Base-by-base conservation (phyloP, 1,140 invertebrate species). In the Lasioglossum albipes region DNA sequence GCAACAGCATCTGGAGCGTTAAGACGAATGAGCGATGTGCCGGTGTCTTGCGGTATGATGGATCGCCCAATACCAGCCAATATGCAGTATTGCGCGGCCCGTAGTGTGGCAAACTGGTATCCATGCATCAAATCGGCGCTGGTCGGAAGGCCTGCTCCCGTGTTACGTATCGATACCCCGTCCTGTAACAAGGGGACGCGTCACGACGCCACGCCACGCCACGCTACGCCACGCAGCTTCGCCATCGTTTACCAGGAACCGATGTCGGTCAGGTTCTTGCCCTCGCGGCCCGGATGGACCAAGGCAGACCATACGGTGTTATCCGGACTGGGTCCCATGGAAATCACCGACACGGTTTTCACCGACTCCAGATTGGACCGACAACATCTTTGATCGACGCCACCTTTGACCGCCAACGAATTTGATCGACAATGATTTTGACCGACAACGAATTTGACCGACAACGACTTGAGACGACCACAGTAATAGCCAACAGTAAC, bases 1-100 rank as follows among this genome's bases (percentile, higher is more conserved):
- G 89, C 81, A 88, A 87, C 80, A 82, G 83, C 90, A 90, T 91
- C 84, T 86, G 85, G 87, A 84, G 84, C 88, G 88, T 90, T 91
- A 90, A 89, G 87, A 87, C 83, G 89, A 87, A 91, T 91, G 89
- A 91, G 88, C 88, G 87, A 91, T 91, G 91, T 87, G 79, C 81
- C 79, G 85, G 82, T 89, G 88, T 91, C 89, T 91, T 89, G 89
- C 80, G 80, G 82, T 76, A 84, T 91, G 91, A 92, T 91, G 84
- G 90, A 92, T 92, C 86, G 90, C 87, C 87, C 89, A 89, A 92
- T 91, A 90, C 84, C 84, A 88, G 87, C 89, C 91, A 91, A 92
- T 91, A 91, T 90, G 90, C 90, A 89, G 84, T 87, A 86, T 84
- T 89, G 89, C 84, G 71, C 76, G 86, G 71, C 76, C 85, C 84